These are phyloP conservation scores for Xerus rutilus DNA, from an alignment of 2,797 vertebrate genomes.

Conservation along the genomic window DNA sequence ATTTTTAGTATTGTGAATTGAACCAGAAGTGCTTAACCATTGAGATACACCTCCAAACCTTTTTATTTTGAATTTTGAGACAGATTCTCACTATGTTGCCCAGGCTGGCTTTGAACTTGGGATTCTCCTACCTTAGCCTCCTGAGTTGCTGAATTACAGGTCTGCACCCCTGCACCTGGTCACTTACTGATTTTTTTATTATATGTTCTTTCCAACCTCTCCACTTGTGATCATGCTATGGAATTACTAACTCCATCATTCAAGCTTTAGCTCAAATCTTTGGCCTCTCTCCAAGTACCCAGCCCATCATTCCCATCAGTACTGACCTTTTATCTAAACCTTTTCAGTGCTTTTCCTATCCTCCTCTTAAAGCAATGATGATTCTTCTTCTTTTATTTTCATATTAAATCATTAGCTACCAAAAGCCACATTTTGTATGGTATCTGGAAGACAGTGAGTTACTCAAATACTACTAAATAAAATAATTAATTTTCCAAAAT, in stretches of 20 bases:
- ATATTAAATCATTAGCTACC: neutral
- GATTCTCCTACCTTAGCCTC: no score
- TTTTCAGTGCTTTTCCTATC: neutral
- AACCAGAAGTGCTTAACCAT: no score
- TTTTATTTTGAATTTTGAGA: no score
- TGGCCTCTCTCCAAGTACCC: neutral
- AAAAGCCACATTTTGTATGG: neutral
- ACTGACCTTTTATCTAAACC: neutral
- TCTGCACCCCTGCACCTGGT: no score
- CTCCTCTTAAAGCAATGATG: neutral
- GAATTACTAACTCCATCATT: neutral
- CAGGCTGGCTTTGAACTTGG: no score
- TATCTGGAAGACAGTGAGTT: neutral
- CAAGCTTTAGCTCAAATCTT: neutral
- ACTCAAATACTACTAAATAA: neutral
- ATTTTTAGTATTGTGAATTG: no score
- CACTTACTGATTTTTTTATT: neutral
- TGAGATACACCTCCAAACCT: no score
- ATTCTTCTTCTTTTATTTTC: conserved; percentile 7
- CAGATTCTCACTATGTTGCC: no score
- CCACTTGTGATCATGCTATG: neutral
- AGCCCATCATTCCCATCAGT: neutral
- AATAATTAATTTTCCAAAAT: neutral
- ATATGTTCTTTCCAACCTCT: neutral
- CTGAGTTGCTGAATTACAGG: no score